Percentiles rank a stretch among this genome's conserved stretches.
These are phyloP conservation scores for Orthosia incerta DNA, from an alignment of 2,888 invertebrate species.

Conservation along the genomic window DNA sequence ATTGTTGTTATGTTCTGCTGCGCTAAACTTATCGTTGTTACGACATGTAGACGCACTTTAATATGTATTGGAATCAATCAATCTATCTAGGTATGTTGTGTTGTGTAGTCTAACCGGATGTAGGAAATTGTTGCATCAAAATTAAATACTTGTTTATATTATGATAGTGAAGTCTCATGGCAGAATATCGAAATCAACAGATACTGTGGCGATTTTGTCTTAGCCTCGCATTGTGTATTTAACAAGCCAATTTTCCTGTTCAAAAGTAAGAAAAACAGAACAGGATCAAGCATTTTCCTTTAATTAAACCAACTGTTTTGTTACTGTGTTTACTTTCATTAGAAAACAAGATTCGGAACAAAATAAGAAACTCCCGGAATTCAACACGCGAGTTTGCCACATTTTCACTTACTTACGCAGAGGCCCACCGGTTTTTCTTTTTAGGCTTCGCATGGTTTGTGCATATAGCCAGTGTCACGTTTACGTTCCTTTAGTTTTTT, in stretches of 20 bases:
- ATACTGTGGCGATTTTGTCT: neutral
- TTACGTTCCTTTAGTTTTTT: too few relatives aligned
- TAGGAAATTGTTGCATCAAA: too few relatives aligned
- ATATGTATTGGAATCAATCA: too few relatives aligned
- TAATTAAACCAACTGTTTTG: slow-evolving; percentile 52
- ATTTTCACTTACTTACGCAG: neutral
- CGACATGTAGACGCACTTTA: neutral
- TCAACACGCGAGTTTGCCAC: slow-evolving; percentile 36
- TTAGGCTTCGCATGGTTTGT: too few relatives aligned
- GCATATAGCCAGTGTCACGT: too few relatives aligned
- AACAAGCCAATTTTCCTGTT: neutral
- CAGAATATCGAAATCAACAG: neutral
- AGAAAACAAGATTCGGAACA: slow-evolving; percentile 50
- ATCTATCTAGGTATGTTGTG: too few relatives aligned
- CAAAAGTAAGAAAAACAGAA: slow-evolving; percentile 11
- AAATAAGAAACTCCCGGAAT: slow-evolving; percentile 34
- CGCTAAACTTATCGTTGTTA: slow-evolving; percentile 22
- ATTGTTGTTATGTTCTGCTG: slow-evolving; percentile 39
- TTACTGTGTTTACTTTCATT: slow-evolving; percentile 44
- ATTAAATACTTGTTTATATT: neutral
- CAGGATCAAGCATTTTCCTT: slow-evolving; percentile 42
- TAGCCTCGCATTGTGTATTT: slow-evolving; percentile 15
- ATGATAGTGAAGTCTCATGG: neutral
- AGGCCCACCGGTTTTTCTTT: slow-evolving; percentile 25
- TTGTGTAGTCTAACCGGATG: too few relatives aligned